phyloP scores from a whole-genome alignment of 2,113 vertebrate species.

The Machaerirhynchus nigripectus region DNA sequence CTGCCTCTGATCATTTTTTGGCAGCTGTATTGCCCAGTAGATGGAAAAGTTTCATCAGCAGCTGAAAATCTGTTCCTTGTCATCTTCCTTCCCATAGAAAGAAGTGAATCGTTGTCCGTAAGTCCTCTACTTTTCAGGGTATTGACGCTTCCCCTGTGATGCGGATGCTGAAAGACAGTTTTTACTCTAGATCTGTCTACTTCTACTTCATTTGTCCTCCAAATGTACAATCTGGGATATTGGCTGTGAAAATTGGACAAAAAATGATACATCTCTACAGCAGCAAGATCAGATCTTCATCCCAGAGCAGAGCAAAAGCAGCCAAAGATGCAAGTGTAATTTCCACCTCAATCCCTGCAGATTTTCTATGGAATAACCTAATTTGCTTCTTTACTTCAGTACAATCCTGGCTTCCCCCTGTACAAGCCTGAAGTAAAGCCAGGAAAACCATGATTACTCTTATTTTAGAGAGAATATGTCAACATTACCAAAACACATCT shows the following conservation, averaged over 20 bases:
- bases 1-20: slow-evolving; percentile 71
- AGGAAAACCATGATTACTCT: slow-evolving; percentile 46
- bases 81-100: slow-evolving; percentile 68
- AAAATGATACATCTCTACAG: slow-evolving; percentile 29
- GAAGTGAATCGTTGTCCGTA: slow-evolving; percentile 55
- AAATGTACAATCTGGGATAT: background rate
- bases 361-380: slow-evolving; percentile 10
- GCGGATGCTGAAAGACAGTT: slow-evolving; percentile 66
- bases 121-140: slow-evolving; percentile 36
- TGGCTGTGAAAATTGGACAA: slow-evolving; percentile 18
- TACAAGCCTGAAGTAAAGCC: slow-evolving; percentile 38
- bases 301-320: background rate
- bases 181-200: slow-evolving; percentile 37
- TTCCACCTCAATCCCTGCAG: slow-evolving; percentile 35
- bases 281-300: slow-evolving; percentile 1
- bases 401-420: slow-evolving; percentile 18
- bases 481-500: background rate
- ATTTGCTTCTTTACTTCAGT: slow-evolving; percentile 37
- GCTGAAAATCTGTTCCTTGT: slow-evolving; percentile 77
- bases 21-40: slow-evolving; percentile 61
- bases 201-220: slow-evolving; percentile 58
- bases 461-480: slow-evolving; percentile 7
- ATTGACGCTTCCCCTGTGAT: slow-evolving; percentile 64
- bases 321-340: slow-evolving; percentile 41
- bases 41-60: slow-evolving; percentile 68